These are phyloP conservation scores for Phania funesta DNA, from an alignment of 2,888 invertebrate species.

Conservation along the genomic window DNA sequence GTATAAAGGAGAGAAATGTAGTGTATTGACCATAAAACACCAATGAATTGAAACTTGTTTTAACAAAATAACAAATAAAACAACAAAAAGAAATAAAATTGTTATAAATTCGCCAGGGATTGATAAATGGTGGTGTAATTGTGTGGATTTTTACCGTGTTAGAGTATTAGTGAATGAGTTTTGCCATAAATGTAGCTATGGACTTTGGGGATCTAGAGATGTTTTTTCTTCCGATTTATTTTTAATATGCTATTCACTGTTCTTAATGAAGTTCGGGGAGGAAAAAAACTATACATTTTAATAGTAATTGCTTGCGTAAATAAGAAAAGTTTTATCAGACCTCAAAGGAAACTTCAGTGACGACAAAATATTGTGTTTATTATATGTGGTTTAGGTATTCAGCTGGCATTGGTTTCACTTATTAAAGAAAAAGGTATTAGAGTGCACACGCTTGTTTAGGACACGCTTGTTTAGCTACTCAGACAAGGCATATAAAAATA, in stretches of 20 bases:
- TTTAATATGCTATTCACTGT: slow-evolving; percentile 52
- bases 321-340: too few species aligned
- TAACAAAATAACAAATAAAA: slow-evolving; percentile 20
- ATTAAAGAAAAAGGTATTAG: too few species aligned
- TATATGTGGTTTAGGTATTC: too few species aligned
- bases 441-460: too few species aligned
- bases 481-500: too few species aligned
- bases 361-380: too few species aligned
- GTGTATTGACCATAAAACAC: slow-evolving; percentile 54
- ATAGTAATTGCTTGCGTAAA: too few species aligned
- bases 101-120: slow-evolving; percentile 51
- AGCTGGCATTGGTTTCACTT: too few species aligned
- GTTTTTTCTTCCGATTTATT: background rate
- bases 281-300: too few species aligned
- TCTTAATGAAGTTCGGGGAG: slow-evolving; percentile 57
- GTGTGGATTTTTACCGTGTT: slow-evolving; percentile 60
- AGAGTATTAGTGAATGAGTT: slow-evolving; percentile 49
- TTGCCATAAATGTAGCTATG: slow-evolving; percentile 56
- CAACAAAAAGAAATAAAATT: background rate
- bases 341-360: too few species aligned
- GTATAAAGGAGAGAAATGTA: slow-evolving; percentile 60
- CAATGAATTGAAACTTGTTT: slow-evolving; percentile 53
- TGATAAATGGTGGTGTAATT: slow-evolving; percentile 66
- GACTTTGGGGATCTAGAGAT: slow-evolving; percentile 49
- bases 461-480: too few species aligned